phyloP scores from a whole-genome alignment of 2,113 vertebrate genomes.

The Bos javanicus region DNA sequence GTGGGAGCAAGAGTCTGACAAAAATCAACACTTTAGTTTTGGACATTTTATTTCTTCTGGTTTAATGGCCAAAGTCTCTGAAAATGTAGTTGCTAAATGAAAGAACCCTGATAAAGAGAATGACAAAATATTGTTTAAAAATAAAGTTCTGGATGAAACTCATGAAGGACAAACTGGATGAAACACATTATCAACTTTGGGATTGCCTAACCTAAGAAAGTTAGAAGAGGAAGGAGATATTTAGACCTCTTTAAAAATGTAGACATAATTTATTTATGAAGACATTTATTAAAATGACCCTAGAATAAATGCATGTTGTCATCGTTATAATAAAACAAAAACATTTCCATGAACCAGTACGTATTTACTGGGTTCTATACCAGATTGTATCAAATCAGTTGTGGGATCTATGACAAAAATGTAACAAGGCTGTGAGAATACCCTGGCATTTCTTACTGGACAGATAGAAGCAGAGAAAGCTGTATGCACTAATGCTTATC shows the following conservation, averaged over 20 bases:
- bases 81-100: neutral
- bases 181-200: neutral
- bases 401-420: conserved; percentile 2
- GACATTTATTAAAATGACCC: neutral
- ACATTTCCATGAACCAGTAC: neutral
- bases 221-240: neutral
- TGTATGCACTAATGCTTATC: neutral
- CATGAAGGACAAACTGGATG: neutral
- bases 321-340: neutral
- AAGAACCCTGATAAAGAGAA: neutral
- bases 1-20: no score
- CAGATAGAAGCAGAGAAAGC: neutral
- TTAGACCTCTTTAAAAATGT: neutral
- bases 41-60: neutral
- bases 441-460: neutral
- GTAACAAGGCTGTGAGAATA: neutral
- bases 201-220: neutral
- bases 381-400: neutral
- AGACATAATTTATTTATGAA: neutral
- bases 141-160: neutral
- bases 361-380: neutral
- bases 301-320: neutral
- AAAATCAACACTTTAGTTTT: neutral
- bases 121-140: neutral
- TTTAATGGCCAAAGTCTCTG: neutral